These are phyloP conservation scores for Diglossa cyanea DNA, from an alignment of 2,797 vertebrate genomes.

Conservation along the genomic window DNA sequence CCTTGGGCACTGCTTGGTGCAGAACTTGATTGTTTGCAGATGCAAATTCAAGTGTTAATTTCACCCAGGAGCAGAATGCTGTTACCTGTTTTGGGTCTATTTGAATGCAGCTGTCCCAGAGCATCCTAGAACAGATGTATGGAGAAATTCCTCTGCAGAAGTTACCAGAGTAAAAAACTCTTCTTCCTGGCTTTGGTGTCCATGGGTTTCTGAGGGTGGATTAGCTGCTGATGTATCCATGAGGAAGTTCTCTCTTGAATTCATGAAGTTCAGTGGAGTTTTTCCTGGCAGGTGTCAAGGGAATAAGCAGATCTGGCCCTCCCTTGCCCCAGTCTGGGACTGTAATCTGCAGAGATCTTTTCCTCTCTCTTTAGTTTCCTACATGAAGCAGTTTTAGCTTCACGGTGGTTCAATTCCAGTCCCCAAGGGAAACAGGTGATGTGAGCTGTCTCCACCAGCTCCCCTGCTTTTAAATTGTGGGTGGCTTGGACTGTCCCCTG, in stretches of 20 bases:
- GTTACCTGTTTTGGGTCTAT: background rate
- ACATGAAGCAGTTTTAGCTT: background rate
- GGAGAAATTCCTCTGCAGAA: background rate
- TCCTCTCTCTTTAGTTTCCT: background rate
- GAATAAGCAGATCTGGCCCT: background rate
- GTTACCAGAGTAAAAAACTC: background rate
- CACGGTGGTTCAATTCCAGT: rapidly evolving
- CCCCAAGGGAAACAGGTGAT: background rate
- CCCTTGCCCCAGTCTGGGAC: background rate
- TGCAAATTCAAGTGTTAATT: background rate
- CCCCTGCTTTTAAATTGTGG: rapidly evolving
- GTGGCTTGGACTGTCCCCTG: background rate
- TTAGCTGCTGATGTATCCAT: background rate
- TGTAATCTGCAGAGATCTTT: background rate
- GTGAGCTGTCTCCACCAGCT: background rate
- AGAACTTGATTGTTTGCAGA: background rate
- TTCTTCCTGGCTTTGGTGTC: background rate
- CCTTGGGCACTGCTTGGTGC: background rate
- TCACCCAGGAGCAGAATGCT: background rate
- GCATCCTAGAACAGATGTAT: rapidly evolving
- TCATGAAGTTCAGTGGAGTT: background rate
- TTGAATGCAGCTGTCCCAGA: background rate
- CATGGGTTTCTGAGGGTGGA: background rate
- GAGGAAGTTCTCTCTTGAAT: background rate
- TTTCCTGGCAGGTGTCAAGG: background rate